Conservation (phyloP, 2,797 vertebrate species). For the Melanotaenia pygmaea region DNA sequence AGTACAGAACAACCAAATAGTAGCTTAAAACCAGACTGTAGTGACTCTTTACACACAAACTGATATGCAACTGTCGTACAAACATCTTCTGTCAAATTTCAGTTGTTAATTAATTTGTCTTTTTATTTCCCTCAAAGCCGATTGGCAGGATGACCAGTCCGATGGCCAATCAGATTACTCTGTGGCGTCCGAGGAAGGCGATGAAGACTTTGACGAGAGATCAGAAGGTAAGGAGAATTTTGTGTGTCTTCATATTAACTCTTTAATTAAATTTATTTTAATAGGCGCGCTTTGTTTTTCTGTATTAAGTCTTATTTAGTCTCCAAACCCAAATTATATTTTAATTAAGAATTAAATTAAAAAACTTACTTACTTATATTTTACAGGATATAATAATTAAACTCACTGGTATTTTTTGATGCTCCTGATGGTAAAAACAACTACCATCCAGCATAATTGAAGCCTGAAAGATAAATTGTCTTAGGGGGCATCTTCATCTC, state of each 20-base stretch:
- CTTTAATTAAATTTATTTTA: neutral
- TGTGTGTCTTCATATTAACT: no score
- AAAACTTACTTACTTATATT: neutral
- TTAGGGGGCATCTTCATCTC: neutral
- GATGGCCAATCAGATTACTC: conserved; percentile 99
- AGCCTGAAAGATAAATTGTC: neutral
- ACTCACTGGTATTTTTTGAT: neutral
- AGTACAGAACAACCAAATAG: no score
- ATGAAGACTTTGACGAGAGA: conserved; percentile 97
- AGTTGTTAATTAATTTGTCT: neutral
- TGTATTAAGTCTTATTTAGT: no score
- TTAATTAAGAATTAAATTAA: no score
- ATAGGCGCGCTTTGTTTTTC: no score
- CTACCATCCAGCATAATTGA: no score
- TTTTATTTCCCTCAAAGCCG: conserved; percentile 70
- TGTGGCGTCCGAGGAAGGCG: conserved; percentile 97
- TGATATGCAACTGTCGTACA: neutral
- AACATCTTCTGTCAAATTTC: neutral
- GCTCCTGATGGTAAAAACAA: neutral
- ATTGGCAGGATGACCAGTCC: conserved; percentile 99
- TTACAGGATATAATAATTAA: neutral
- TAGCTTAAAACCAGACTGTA: no score
- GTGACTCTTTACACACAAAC: neutral
- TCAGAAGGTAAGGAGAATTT: conserved; percentile 86
- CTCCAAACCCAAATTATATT: no score